These are phyloP conservation scores for Sebastes oblongus DNA, from an alignment of 2,797 vertebrate species.

Conservation along the genomic window DNA sequence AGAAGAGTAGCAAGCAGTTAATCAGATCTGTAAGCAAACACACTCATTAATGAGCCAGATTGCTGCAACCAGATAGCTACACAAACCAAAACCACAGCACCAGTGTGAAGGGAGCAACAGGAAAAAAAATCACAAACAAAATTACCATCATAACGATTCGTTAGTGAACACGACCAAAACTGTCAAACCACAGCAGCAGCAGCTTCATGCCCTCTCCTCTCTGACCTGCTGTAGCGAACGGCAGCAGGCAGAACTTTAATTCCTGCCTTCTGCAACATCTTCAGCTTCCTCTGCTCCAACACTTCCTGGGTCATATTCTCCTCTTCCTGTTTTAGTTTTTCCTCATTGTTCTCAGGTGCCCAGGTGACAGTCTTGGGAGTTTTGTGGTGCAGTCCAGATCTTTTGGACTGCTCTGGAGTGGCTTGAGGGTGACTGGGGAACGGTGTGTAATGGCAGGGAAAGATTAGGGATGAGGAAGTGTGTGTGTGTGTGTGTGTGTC, in stretches of 20 bases:
- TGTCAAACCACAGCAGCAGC: constrained; percentile 17
- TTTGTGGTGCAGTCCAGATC: constrained; percentile 51
- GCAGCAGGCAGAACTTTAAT: constrained; percentile 89
- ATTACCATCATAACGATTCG: background rate
- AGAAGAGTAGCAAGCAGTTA: constrained; percentile 3
- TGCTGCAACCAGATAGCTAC: background rate
- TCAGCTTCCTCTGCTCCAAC: constrained; percentile 83
- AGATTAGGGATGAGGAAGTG: constrained; percentile 2
- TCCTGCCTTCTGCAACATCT: constrained; percentile 88
- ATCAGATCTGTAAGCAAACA: background rate
- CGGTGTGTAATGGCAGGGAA: constrained; percentile 17
- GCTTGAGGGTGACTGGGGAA: constrained; percentile 55
- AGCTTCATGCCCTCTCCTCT: constrained; percentile 32
- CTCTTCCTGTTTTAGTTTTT: constrained; percentile 71
- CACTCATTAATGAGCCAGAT: background rate
- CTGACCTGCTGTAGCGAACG: constrained; percentile 92
- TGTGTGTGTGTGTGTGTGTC: background rate
- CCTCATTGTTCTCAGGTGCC: constrained; percentile 65
- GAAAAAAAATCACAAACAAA: background rate
- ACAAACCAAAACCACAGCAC: constrained; percentile 5
- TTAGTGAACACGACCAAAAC: constrained; percentile 42
- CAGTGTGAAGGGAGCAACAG: background rate
- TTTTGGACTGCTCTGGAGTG: constrained; percentile 57
- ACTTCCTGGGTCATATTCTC: constrained; percentile 67
- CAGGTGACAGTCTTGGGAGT: constrained; percentile 76